Percentiles rank a stretch among this genome's conserved stretches.
phyloP scores from a whole-genome alignment of 2,888 invertebrate genomes.

The Diloba caeruleocephala region DNA sequence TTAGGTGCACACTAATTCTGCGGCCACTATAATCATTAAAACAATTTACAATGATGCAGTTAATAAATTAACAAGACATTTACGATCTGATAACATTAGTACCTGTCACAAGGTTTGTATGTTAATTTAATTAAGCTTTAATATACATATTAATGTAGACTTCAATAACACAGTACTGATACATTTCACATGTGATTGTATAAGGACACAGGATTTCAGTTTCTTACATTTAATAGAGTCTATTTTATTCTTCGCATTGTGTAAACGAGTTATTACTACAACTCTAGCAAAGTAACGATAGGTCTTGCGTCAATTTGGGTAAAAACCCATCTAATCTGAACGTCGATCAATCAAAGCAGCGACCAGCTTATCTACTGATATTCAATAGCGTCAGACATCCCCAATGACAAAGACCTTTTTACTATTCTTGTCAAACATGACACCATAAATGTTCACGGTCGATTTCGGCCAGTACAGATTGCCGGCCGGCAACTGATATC shows the following conservation, averaged over 20 bases:
- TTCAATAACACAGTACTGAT: conserved; percentile 1
- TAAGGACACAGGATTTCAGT: not conserved
- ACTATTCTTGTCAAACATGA: conserved; percentile 53
- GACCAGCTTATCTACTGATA: conserved; percentile 32
- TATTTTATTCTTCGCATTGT: conserved; percentile 13
- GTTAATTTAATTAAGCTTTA: not conserved
- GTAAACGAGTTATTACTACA: conserved; percentile 4
- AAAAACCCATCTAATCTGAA: conserved; percentile 34
- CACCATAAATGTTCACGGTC: conserved; percentile 71
- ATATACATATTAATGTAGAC: not conserved
- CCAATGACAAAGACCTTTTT: conserved; percentile 29
- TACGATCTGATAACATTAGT: no score
- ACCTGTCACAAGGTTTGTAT: not conserved
- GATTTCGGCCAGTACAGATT: conserved; percentile 72
- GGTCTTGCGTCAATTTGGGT: conserved; percentile 14
- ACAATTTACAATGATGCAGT: no score
- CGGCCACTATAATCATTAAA: no score
- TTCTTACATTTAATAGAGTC: not conserved
- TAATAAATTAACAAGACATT: no score
- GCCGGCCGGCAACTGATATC: conserved; percentile 60
- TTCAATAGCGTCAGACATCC: conserved; percentile 31
- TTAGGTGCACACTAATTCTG: no score
- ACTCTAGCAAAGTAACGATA: conserved; percentile 10
- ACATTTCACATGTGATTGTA: no score
- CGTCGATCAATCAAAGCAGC: conserved; percentile 45